Evolutionary conservation across 1,140 invertebrate species (phyloP), one percentile per base, ranked within the genome.

Genomic region (Calosoma granatense): DNA sequence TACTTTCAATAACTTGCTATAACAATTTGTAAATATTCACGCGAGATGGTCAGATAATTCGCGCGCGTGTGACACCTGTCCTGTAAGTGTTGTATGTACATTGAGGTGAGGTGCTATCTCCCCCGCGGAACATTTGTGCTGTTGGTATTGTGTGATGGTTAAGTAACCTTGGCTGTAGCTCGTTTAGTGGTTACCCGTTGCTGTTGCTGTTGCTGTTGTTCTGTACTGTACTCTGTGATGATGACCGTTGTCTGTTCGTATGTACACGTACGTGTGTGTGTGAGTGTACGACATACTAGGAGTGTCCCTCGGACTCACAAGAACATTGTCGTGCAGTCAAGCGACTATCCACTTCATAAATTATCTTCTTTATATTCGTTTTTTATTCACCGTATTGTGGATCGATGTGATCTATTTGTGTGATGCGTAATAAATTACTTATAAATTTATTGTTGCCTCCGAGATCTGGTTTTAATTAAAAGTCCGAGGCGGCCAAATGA

Each of bases 381-480:
- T 47, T 47, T 47, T 17, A 47, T 47, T 17, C 17, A 17, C 6
- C 41, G 9, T 17, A 17, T 47, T 6, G 6, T 47, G 9, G 15
- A 47, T 47, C 41, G 17, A 11, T 47, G 41, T 47, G 41, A 47
- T 47, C 41, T 47, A 47, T 47, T 47, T 47, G 9, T 17, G 41
- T 47, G 41, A 47, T 47, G 3, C 17, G 41, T 47, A 47, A 47
- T 47, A 47, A 12, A 47, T 47, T 47, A 47, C 17, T 12, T 11
- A 12, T 9, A 47, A 47, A 47, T 47, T 47, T 47, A 47, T 47
- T 47, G 41, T 47, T 47, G 41, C 41, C 41, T 47, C 9, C 41
- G 41, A 47, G 41, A 11, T 47, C 41, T 47, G 15, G 6, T 47
- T 47, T 47, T 47, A 47, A 47, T 47, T 47, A 47, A 47, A 47